Percentiles rank a stretch among this genome's conserved stretches.
Conservation (phyloP, 2,797 vertebrate species). For the Acanthurus leucopareius region DNA sequence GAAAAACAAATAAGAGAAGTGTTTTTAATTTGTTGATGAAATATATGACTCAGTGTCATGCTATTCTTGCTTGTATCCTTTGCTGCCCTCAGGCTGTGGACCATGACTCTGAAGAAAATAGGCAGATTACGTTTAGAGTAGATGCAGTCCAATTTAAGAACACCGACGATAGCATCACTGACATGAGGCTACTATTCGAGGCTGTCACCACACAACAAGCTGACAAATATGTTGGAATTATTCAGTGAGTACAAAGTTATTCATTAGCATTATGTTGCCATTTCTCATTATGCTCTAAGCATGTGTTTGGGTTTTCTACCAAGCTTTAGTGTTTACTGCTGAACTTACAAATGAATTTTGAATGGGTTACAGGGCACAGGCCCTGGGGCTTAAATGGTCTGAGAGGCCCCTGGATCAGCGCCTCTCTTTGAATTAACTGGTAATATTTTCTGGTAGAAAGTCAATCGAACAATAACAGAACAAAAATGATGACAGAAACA, state of each 20-base stretch:
- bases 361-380: background rate
- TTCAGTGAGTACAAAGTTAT: constrained; percentile 85
- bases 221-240: constrained; percentile 83
- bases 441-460: too few species aligned
- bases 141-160: constrained; percentile 74
- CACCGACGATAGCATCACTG: background rate
- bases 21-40: background rate
- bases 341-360: background rate
- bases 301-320: background rate
- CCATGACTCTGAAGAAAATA: constrained; percentile 83
- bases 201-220: constrained; percentile 68
- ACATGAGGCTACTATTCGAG: constrained; percentile 75
- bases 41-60: background rate
- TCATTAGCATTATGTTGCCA: background rate
- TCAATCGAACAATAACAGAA: too few species aligned
- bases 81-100: constrained; percentile 88
- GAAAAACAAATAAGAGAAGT: background rate
- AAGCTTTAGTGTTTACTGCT: constrained; percentile 2
- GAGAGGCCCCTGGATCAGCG: too few species aligned
- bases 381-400: too few species aligned
- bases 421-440: too few species aligned
- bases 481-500: too few species aligned
- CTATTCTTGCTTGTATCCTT: background rate
- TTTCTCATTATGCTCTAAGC: background rate
- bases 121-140: constrained; percentile 85